Evolutionary conservation across 2,113 vertebrate genomes (phyloP).

Genomic region (Alouatta palliata): DNA sequence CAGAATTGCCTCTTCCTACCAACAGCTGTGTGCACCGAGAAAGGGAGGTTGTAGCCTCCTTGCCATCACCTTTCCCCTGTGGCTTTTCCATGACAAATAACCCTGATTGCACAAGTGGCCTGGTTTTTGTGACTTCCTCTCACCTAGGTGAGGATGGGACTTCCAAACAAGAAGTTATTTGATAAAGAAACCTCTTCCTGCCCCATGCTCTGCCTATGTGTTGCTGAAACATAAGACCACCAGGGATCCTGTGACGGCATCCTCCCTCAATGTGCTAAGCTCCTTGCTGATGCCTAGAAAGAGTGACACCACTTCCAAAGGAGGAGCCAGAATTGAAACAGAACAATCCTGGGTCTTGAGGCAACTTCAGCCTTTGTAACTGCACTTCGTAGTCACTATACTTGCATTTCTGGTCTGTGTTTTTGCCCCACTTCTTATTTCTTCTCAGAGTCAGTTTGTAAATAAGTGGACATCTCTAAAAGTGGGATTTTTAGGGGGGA

Average conservation of each 20-base stretch:
- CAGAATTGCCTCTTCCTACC: not conserved
- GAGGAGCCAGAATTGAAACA: not conserved
- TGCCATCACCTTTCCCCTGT: not conserved
- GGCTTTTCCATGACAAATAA: constrained; percentile 6
- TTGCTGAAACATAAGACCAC: not conserved
- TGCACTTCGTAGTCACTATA: not conserved
- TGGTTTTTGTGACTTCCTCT: not conserved
- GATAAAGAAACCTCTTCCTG: not conserved
- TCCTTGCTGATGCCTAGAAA: not conserved
- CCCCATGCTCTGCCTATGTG: not conserved
- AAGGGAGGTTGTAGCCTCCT: not conserved
- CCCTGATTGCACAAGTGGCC: not conserved
- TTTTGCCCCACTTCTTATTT: not conserved
- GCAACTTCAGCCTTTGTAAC: not conserved
- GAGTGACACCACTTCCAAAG: not conserved
- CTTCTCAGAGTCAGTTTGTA: constrained; percentile 13
- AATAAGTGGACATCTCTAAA: not conserved
- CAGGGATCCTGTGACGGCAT: not conserved
- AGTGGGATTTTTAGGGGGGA: not conserved
- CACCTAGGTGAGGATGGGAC: not conserved
- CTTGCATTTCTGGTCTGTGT: not conserved
- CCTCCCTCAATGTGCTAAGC: not conserved
- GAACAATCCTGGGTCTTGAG: not conserved
- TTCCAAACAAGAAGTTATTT: not conserved
- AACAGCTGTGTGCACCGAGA: not conserved